Percentiles rank a stretch among this genome's conserved stretches.
These are phyloP conservation scores for Anolis sagrei DNA, from an alignment of 2,113 vertebrate species.

Conservation along the genomic window DNA sequence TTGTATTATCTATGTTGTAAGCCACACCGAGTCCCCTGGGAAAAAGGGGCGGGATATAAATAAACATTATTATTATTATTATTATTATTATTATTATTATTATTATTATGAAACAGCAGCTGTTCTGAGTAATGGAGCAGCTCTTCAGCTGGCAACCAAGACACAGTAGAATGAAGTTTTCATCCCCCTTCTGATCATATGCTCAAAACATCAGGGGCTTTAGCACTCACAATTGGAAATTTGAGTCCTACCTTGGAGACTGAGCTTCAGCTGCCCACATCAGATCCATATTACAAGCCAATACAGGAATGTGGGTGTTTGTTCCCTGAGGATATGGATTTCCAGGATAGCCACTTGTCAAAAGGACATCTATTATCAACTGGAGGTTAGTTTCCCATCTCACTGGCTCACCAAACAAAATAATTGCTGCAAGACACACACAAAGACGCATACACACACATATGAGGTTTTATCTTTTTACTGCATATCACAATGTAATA, in stretches of 20 bases:
- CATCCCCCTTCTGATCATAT: background rate
- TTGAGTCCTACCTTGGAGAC: conserved; percentile 80
- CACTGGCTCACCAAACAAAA: conserved; percentile 89
- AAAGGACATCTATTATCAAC: conserved; percentile 85
- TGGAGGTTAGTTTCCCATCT: conserved; percentile 92
- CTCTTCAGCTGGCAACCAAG: no score
- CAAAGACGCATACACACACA: background rate
- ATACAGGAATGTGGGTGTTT: conserved; percentile 82
- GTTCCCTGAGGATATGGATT: conserved; percentile 62
- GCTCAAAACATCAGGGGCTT: no score
- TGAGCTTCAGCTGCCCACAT: conserved; percentile 90
- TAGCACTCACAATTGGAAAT: rapidly evolving
- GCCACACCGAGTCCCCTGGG: no score
- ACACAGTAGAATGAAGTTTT: no score
- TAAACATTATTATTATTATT: no score
- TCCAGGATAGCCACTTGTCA: conserved; percentile 87
- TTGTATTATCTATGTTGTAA: no score
- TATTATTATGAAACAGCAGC: no score
- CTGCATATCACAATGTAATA: background rate
- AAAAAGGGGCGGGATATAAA: no score
- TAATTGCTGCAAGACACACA: conserved; percentile 74
- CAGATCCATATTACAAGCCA: conserved; percentile 90
- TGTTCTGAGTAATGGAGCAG: no score
- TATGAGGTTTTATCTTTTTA: background rate
- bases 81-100: no score